Base-by-base conservation (phyloP, 2,888 invertebrate genomes). In the Biston betularia region DNA sequence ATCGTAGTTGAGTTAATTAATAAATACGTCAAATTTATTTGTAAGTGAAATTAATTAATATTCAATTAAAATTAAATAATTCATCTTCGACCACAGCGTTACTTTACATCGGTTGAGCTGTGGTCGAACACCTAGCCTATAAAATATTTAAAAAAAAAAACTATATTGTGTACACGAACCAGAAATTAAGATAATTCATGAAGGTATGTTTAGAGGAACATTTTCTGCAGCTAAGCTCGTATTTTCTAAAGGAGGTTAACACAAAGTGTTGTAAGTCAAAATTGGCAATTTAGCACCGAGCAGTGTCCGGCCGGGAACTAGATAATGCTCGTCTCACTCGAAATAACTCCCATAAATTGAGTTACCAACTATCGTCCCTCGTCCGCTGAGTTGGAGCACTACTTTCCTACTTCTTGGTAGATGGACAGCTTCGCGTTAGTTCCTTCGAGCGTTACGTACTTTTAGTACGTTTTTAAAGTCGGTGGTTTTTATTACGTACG, bases 321-420 rank as follows among this genome's bases (percentile, higher is more conserved):
- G 87, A 87, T 88, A 88, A 88, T 86, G 85, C 83, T 81, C 81
- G 78, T 79, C 80, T 76, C 73, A 77, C 68, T 81, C 81, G 81
- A 85, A 89, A 87, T 88, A 87, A 85, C 87, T 84, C 75, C 74
- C 82, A 83, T 87, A 89, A 89, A 89, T 89, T 84, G 86, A 89
- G 85, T 89, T 83, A 80, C 75, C 76, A 81, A 84, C 83, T 83
- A 80, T 78, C 78, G 73, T 62, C 76, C 72, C 75, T 75, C 76
- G 78, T 78, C 63, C 78, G 74, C 60, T 70, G 65, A 65, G 75
- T 70, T 59, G 66, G 46, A 48, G 56, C 75, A 44, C 54, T 54
- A 54, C 54, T 54, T 54, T n/a, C 66, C 69, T 33, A 73, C 75
- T 79, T 78, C 76, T 72, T 64, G 63, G 56, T 70, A 72, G 61